Evolutionary conservation across 2,888 invertebrate species (phyloP), one percentile per base, ranked within the genome.

Genomic region (Oeneis ivallda): DNA sequence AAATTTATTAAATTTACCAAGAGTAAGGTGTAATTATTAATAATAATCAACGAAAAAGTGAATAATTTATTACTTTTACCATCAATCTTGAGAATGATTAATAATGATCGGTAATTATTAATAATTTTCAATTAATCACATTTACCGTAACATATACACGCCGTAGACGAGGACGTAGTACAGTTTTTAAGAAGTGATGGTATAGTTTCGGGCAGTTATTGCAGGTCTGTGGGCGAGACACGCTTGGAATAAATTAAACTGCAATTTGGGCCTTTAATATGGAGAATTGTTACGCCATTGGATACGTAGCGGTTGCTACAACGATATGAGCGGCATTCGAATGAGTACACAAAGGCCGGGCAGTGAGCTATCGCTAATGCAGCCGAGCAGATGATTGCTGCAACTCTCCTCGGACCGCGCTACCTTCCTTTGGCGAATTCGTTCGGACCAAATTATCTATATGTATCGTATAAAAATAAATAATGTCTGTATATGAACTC

Each of bases 191-290:
- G 86, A 86, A 86, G 83, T 81, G 81, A 77, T 78, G 82, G 81
- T 82, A 87, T 88, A 86, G 88, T 87, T 90, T 88, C 85, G 82
- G 81, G 80, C 80, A 87, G 88, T 87, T 90, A 89, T 89, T 90
- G 85, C 88, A 85, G 88, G 86, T 87, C 85, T 83, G 86, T 87
- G 89, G 86, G 88, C 85, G 88, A 86, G 88, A 90, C 91, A 91
- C 90, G 91, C 84, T 77, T 86, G 77, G 90, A 89, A 92, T 92
- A 91, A 89, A 90, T 91, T 90, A 90, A 90, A 90, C 84, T 89
- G 87, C 89, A 89, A 90, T 92, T 92, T 89, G 85, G 87, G 84
- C 85, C 82, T 89, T 90, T 91, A 90, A 90, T 91, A 89, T 87
- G 88, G 85, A 86, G 86, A 87, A 86, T 87, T 89, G 89, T 88